Conservation (phyloP, 2,797 vertebrate genomes). For the Triplophysa yarkandensis region DNA sequence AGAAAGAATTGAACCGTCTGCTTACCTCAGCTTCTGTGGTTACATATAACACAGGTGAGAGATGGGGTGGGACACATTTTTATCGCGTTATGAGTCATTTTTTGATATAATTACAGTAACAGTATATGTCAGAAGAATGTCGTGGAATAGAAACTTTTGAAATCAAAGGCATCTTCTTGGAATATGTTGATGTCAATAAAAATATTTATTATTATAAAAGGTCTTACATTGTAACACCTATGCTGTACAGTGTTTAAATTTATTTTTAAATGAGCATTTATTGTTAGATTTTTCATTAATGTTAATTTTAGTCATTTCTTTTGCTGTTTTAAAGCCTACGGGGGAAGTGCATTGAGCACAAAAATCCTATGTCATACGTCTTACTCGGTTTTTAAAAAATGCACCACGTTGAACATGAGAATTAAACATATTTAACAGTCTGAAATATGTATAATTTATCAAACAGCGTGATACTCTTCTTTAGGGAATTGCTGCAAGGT, state of each 20-base stretch:
- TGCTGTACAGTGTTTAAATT: neutral
- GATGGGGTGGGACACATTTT: neutral
- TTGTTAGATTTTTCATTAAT: too few relatives aligned
- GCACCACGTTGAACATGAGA: too few relatives aligned
- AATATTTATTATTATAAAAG: too few relatives aligned
- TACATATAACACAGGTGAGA: constrained; percentile 30
- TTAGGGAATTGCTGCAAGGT: neutral
- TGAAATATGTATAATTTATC: too few relatives aligned
- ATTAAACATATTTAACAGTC: too few relatives aligned
- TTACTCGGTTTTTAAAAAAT: too few relatives aligned
- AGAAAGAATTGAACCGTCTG: constrained; percentile 17
- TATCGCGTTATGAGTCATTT: neutral
- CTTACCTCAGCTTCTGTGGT: constrained; percentile 52
- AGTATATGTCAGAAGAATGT: neutral
- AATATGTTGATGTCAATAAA: too few relatives aligned
- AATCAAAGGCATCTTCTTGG: neutral
- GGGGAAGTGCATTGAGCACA: too few relatives aligned
- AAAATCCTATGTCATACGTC: too few relatives aligned
- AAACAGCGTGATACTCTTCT: neutral
- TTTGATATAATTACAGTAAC: neutral
- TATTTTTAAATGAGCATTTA: too few relatives aligned
- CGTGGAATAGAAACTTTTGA: neutral
- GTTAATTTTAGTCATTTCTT: too few relatives aligned
- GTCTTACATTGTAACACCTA: neutral
- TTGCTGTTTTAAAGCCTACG: too few relatives aligned